These are phyloP conservation scores for Eupithecia abbreviata DNA, from an alignment of 2,888 invertebrate genomes.

Conservation along the genomic window DNA sequence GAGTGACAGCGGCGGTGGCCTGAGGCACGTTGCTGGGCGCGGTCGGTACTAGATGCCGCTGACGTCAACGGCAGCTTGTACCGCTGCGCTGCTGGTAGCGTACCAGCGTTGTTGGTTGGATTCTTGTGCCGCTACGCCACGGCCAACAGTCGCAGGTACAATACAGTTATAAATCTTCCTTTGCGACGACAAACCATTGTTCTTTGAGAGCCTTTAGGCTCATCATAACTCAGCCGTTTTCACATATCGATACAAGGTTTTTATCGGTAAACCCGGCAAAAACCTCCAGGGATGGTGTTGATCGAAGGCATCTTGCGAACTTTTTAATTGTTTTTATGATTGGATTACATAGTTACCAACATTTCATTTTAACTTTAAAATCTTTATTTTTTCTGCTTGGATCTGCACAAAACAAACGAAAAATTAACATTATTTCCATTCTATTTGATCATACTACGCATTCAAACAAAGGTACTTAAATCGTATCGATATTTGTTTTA, in stretches of 20 bases:
- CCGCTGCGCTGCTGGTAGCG: background rate
- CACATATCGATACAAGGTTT: background rate
- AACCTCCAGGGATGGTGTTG: background rate
- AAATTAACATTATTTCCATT: background rate
- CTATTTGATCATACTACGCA: background rate
- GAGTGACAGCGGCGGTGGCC: no score
- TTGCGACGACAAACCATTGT: no score
- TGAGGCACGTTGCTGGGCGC: no score
- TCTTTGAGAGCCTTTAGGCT: no score
- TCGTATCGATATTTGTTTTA: slow-evolving; percentile 73
- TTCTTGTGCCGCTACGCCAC: background rate
- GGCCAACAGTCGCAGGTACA: background rate
- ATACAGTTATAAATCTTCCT: background rate
- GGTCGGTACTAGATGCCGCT: no score
- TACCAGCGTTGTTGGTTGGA: no score
- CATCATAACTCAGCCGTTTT: no score
- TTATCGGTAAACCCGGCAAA: background rate
- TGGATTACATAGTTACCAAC: no score
- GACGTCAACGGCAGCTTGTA: background rate
- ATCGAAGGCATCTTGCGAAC: background rate
- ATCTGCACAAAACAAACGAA: background rate
- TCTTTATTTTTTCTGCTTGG: no score
- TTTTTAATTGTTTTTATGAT: background rate
- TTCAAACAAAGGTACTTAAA: slow-evolving; percentile 46
- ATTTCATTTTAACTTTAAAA: no score